Base-by-base conservation (phyloP, 2,888 invertebrate genomes). In the Caenorhabditis wallacei region DNA sequence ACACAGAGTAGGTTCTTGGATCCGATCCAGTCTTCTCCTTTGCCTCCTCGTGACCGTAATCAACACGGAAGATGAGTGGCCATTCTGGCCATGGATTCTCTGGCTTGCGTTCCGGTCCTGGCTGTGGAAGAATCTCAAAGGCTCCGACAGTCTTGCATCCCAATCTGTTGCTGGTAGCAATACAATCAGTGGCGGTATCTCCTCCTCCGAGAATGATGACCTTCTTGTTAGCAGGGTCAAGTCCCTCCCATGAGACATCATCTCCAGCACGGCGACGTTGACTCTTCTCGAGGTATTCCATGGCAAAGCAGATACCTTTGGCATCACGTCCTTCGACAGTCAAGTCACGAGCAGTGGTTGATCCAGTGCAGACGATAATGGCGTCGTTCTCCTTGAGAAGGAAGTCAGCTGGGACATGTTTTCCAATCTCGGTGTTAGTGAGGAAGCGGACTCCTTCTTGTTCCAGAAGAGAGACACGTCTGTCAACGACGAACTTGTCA, bases 51-150 rank as follows among this genome's bases (percentile, higher is more conserved):
- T 99, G 98, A 0, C 99, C 99, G 92, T 99, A 99, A 93, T 99
- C 99, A 26, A 98, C 95, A 89, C 95, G 95, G 94, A 98, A 98
- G 26, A 97, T 95, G 91, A 96, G 94, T 0, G 98, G 98, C 95
- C 96, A 99, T 92, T 98, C 97, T 2, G 98, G 99, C 99, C 99
- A 99, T 0, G 98, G 98, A 93, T 99, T 99, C 92, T 97, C 97
- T 18, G 94, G 94, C 16, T 95, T 95, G 43, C 99, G 94, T 30
- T 94, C 94, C 2, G 94, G 94, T 70, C 96, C 96, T 18, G 98
- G 98, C 90, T 96, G 95, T 0, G 98, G 98, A 66, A 99, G 94
- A 91, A 99, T 99, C 94, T 99, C 99, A 93, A 99, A 99, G 0
- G 97, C 96, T 0, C 96, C 96, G 90, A 99, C 96, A 3, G 95